Conservation (phyloP, 2,113 vertebrate species). For the Cairina moschata region DNA sequence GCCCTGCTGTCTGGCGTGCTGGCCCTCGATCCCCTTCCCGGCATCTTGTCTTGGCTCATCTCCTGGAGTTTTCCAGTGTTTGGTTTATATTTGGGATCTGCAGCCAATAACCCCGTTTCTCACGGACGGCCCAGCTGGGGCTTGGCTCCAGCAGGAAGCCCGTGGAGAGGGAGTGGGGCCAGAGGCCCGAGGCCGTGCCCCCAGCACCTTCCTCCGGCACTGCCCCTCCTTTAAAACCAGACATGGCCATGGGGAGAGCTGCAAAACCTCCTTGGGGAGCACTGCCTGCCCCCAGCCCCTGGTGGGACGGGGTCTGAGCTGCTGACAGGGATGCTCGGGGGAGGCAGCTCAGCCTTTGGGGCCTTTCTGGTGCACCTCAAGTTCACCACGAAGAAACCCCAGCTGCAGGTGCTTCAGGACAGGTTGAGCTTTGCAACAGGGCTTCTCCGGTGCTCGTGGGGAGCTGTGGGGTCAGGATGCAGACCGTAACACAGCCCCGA, state of each 20-base stretch:
- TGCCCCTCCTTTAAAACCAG: background rate
- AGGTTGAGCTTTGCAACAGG: background rate
- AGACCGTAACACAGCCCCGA: background rate
- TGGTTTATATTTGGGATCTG: slow-evolving; percentile 42
- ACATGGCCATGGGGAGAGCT: background rate
- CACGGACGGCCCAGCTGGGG: slow-evolving; percentile 32
- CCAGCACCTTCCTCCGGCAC: background rate
- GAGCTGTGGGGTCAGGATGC: background rate
- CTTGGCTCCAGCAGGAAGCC: slow-evolving; percentile 12
- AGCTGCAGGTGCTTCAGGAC: background rate
- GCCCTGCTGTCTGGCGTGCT: background rate
- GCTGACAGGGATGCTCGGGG: background rate
- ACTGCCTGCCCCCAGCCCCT: background rate
- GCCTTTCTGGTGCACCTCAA: background rate
- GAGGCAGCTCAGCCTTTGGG: background rate
- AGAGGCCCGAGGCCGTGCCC: background rate
- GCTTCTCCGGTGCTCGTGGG: background rate
- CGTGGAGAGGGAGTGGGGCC: background rate
- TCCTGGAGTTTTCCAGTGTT: slow-evolving; percentile 68
- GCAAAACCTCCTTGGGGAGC: background rate
- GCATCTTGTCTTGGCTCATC: slow-evolving; percentile 41
- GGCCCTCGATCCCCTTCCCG: background rate
- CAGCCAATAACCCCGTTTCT: slow-evolving; percentile 52
- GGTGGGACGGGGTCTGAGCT: background rate
- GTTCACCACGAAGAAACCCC: background rate